Base-by-base conservation (phyloP, 2,888 invertebrate species). In the Ophion costatus region DNA sequence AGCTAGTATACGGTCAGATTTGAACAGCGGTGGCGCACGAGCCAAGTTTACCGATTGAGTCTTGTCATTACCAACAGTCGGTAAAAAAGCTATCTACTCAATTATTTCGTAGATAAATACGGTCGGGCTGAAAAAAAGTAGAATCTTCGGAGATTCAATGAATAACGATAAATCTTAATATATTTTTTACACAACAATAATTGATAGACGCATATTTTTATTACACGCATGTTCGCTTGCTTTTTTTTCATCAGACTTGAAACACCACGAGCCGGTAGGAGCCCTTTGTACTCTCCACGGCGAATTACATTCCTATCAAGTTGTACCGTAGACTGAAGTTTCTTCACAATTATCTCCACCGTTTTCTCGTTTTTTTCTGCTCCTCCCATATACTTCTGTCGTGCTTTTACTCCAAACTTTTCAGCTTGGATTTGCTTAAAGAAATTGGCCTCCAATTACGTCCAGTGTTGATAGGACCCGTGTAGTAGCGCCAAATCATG, bases 401-500 rank as follows among this genome's bases (percentile, higher is more conserved):
- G 17, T 45, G 45, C 45, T 45, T 45, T 33, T 73, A 83, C 33
- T 75, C 75, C 59, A 82, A 74, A 20, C 75, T 69, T 51, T 73
- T 77, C 56, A 79, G 76, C 51, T 74, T 80, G 22, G 80, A 51
- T 80, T 80, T 83, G 42, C 77, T 77, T 64, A 92, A 87, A 59
- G 94, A 88, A 86, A 94, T 92, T 33, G 71, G 59, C 63, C 56
- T 56, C 85, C 82, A 80, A 3, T 73, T 29, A 10, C 51, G 70
- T 0, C 63, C 67, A 20, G 63, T 59, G n/a, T 11, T 70, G 0
- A 6, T 76, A 24, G 95, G 95, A n/a, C 95, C 95, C 20, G 94
- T 94, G 87, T 95, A 95, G 93, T 97, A 97, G 91, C 98, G 96
- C 95, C 97, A 96, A 90, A 98, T 95, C 80, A 98, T 93, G 85